A percentile compares a stretch with the other conserved stretches of the same genome.
These are phyloP conservation scores for Sardinella longiceps DNA, from an alignment of 2,797 vertebrate genomes.

Conservation along the genomic window DNA sequence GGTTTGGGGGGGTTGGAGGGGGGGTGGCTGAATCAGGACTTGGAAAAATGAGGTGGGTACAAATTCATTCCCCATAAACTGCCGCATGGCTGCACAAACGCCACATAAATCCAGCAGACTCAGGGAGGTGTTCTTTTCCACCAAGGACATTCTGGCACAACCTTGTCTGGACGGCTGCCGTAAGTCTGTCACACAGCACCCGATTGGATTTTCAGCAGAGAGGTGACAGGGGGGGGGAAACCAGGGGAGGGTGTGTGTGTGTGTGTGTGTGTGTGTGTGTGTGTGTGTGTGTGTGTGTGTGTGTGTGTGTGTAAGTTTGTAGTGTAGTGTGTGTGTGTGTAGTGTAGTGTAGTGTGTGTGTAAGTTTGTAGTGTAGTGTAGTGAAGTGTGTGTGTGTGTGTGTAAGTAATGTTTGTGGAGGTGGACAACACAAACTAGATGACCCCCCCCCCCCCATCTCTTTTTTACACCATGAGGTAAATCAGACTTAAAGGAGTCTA, in stretches of 20 bases:
- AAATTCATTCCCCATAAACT: slow-evolving; percentile 25
- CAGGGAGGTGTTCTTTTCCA: slow-evolving; percentile 42
- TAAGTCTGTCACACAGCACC: slow-evolving; percentile 60
- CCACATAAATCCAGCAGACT: neutral
- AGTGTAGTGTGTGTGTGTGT: too few species aligned
- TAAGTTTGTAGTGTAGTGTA: too few species aligned
- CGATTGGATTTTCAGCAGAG: slow-evolving; percentile 32
- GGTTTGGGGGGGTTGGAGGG: neutral
- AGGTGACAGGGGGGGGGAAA: neutral
- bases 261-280: neutral
- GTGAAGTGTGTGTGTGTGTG: neutral
- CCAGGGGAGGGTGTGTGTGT: neutral
- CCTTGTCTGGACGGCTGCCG: slow-evolving; percentile 53
- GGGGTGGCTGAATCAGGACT: neutral
- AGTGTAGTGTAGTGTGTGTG: too few species aligned
- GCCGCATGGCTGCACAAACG: neutral
- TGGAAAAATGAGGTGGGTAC: neutral
- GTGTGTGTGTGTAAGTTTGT: neutral
- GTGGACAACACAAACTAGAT: neutral
- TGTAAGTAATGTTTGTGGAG: neutral
- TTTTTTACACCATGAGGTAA: slow-evolving; percentile 36
- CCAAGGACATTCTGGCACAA: slow-evolving; percentile 60
- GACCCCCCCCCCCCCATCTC: neutral
- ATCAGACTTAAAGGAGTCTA: slow-evolving; percentile 46
- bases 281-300: neutral